A percentile compares a stretch with the other conserved stretches of the same genome.
phyloP scores from a whole-genome alignment of 2,113 vertebrate species.

The Zosterops pallidus region DNA sequence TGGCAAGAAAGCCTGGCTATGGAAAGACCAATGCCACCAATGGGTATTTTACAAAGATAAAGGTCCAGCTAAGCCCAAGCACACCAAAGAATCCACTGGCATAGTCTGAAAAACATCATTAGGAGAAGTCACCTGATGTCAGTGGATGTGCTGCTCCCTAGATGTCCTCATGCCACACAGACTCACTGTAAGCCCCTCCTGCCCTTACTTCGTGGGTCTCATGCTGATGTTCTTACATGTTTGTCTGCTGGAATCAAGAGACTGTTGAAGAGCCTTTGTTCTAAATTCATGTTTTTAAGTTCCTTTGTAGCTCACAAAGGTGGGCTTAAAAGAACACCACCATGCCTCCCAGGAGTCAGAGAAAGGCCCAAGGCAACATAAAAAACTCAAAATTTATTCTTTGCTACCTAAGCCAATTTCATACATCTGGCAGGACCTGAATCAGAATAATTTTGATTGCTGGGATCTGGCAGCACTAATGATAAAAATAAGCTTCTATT shows the following conservation, averaged over 20 bases:
- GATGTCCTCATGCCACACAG: background rate
- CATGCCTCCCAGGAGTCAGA: background rate
- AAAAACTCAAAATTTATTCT: background rate
- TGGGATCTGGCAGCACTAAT: background rate
- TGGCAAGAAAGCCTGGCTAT: background rate
- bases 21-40: background rate
- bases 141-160: background rate
- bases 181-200: background rate
- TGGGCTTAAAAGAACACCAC: background rate
- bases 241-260: background rate
- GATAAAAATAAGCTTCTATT: background rate
- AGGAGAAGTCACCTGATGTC: background rate
- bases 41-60: background rate
- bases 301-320: background rate
- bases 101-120: background rate
- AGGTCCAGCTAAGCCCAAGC: background rate
- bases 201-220: background rate
- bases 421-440: background rate
- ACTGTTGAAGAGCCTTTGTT: background rate
- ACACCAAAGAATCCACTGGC: background rate
- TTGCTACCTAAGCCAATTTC: background rate
- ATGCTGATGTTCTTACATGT: background rate
- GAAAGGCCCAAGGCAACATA: background rate
- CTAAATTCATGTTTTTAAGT: background rate
- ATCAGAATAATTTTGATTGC: background rate